A percentile compares a stretch with the other conserved stretches of the same genome.
Evolutionary conservation across 2,888 invertebrate genomes (phyloP).

Genomic region (Lasioglossum oenotherae): DNA sequence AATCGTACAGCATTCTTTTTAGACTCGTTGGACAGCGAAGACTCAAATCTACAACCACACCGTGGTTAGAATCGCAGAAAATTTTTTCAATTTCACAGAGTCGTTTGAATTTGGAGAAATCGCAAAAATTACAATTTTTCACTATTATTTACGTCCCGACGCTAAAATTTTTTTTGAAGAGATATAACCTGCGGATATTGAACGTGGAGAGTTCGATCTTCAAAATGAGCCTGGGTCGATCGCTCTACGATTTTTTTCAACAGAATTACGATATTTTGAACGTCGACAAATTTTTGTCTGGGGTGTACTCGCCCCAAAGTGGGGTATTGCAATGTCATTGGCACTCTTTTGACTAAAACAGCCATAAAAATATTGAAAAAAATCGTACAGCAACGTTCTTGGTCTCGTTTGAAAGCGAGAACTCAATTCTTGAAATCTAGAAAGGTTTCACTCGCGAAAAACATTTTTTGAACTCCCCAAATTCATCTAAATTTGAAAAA

Average conservation of each 20-base stretch:
- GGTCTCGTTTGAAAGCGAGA: background rate
- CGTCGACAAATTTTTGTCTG: background rate
- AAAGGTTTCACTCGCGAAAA: accelerated
- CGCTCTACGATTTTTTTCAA: background rate
- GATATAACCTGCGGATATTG: background rate
- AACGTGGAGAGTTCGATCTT: accelerated
- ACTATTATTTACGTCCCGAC: background rate
- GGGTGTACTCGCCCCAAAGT: too few species aligned
- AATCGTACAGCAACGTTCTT: background rate
- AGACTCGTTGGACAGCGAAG: background rate
- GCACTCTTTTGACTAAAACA: background rate
- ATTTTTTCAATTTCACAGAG: background rate
- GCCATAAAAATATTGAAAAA: background rate
- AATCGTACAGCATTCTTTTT: background rate
- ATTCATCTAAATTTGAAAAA: accelerated
- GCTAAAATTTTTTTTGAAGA: accelerated
- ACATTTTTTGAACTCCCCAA: background rate
- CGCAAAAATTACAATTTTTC: background rate
- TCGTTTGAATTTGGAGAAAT: background rate
- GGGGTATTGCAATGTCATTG: too few species aligned
- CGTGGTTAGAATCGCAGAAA: background rate
- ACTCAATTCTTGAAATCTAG: background rate
- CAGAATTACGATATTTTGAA: background rate
- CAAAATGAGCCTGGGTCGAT: background rate
- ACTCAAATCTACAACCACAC: too few species aligned